These are phyloP conservation scores for Drosophila ogumai DNA, from an alignment of 1,140 invertebrate species.

Conservation along the genomic window DNA sequence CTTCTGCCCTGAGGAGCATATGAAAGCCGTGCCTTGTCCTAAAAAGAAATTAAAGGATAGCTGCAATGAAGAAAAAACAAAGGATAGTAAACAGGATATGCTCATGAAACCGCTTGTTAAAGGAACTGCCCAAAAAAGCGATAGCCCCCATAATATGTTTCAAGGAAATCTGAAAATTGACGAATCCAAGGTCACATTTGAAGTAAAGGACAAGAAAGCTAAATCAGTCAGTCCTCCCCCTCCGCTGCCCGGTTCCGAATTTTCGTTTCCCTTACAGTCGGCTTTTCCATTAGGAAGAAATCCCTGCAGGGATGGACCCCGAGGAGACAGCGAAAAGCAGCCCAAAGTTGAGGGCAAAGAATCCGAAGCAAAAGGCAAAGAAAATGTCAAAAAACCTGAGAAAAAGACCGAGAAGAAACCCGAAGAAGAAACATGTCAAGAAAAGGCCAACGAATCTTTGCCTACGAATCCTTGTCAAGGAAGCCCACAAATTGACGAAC, in stretches of 20 bases:
- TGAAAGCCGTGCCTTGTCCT: neutral
- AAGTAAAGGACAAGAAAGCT: neutral
- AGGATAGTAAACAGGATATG: neutral
- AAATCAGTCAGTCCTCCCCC: neutral
- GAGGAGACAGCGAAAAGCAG: no score
- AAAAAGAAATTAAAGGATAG: neutral
- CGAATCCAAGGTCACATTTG: neutral
- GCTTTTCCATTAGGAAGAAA: constrained; percentile 30
- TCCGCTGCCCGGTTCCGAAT: neutral
- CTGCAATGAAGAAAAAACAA: neutral
- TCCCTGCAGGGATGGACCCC: constrained; percentile 26
- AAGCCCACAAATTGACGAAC: no score
- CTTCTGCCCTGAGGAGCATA: no score
- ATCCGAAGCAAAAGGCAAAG: neutral
- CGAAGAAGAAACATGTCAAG: neutral
- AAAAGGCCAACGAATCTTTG: neutral
- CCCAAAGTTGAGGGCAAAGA: neutral
- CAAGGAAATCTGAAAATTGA: no score
- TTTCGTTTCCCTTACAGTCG: neutral
- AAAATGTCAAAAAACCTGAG: neutral
- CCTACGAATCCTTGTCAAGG: no score
- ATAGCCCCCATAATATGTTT: neutral
- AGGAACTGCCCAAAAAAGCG: neutral
- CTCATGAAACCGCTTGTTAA: neutral
- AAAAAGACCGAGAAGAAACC: no score